Percentiles rank a stretch among this genome's conserved stretches.
Conservation (phyloP, 2,113 vertebrate species). For the Acanthisitta chloris region DNA sequence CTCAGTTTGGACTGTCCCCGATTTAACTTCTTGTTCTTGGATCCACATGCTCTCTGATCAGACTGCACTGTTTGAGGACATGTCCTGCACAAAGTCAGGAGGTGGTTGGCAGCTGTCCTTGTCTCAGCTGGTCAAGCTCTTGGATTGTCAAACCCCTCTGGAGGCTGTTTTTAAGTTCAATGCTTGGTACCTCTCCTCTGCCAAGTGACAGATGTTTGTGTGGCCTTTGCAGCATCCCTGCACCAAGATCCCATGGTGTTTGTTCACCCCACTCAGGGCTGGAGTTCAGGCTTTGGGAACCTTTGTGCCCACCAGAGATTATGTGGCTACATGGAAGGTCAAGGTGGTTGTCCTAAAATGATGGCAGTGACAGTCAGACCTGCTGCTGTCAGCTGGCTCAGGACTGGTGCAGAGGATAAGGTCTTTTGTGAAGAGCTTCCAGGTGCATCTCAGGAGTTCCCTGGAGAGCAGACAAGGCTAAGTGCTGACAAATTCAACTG, state of each 20-base stretch:
- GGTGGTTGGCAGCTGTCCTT: background rate
- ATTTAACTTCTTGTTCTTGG: background rate
- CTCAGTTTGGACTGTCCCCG: rapidly evolving
- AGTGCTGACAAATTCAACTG: rapidly evolving
- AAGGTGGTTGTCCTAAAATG: background rate
- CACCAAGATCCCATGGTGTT: background rate
- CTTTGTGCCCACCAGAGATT: background rate
- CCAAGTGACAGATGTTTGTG: background rate
- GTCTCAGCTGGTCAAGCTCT: background rate
- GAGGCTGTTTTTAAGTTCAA: background rate
- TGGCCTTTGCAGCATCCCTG: background rate
- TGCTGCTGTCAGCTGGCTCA: background rate
- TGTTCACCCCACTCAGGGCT: rapidly evolving
- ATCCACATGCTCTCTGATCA: background rate
- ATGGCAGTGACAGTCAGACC: rapidly evolving
- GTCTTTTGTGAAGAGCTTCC: background rate
- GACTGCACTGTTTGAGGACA: background rate
- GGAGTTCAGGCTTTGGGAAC: background rate
- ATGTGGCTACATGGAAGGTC: background rate
- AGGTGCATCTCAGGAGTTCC: background rate
- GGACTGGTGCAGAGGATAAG: background rate
- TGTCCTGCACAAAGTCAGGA: rapidly evolving
- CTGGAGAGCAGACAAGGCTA: rapidly evolving
- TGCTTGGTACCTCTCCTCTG: background rate
- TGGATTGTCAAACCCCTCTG: background rate